These are phyloP conservation scores for Drosophila grimshawi DNA, from an alignment of 1,140 invertebrate species.

Conservation along the genomic window DNA sequence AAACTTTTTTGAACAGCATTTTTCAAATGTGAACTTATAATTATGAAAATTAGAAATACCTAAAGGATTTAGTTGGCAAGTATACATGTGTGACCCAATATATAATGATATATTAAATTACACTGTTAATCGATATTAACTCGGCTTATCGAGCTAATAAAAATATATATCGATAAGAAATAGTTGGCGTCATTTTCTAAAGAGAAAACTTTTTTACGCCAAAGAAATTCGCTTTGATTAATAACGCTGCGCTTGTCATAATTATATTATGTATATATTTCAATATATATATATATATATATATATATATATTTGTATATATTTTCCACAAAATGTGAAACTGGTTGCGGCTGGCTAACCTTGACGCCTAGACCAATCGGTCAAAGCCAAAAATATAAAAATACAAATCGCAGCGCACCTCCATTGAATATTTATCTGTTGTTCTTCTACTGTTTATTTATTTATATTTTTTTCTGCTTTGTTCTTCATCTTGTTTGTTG, in stretches of 20 bases:
- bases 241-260: slow-evolving; percentile 4
- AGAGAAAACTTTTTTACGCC: too few species aligned
- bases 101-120: too few species aligned
- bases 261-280: not conserved
- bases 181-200: too few species aligned
- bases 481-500: not conserved
- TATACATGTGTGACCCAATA: too few species aligned
- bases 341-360: slow-evolving; percentile 40
- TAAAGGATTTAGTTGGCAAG: too few species aligned
- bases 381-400: slow-evolving; percentile 48
- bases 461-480: not conserved
- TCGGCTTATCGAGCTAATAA: too few species aligned
- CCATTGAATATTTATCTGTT: not conserved
- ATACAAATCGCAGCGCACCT: slow-evolving; percentile 19
- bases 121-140: too few species aligned
- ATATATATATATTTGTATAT: not conserved
- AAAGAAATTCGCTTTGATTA: slow-evolving; percentile 22
- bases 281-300: not conserved
- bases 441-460: slow-evolving; percentile 7
- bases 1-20: too few species aligned
- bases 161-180: too few species aligned
- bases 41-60: too few species aligned
- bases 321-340: slow-evolving; percentile 8
- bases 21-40: too few species aligned
- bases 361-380: slow-evolving; percentile 69